Base-by-base conservation (phyloP, 2,113 vertebrate species). In the Sminthopsis crassicaudata region DNA sequence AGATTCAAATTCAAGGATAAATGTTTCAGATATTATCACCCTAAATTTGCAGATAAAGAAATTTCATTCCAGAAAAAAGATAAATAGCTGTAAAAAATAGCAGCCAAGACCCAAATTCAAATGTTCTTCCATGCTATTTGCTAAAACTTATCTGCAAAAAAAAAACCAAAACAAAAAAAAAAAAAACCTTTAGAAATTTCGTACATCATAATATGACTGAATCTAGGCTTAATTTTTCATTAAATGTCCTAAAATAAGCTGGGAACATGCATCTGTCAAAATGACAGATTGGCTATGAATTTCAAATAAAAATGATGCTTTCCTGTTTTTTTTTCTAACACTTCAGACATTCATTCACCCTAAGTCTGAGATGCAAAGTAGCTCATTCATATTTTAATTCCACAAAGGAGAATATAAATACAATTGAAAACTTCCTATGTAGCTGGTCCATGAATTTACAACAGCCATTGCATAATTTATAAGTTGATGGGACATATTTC, bases 211-310 rank as follows among this genome's bases (percentile, higher is more conserved):
- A 91, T 84, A 94, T 94, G 94, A 93, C 48, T 55, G 89, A 98
- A 94, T 12, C 93, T 94, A 60, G 55, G 88, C 93, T 96, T 97
- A 94, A 53, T 92, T 95, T 97, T 94, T 60, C 91, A 92, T 96
- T 95, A 46, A 96, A 95, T 94, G 90, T 93, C 94, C 97, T 97
- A 96, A 96, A 98, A 98, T 90, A 96, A 98, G 52, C 76, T 53
- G 12, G 92, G 60, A 92, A 91, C 95, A 96, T 92, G 50, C 94
- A 97, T 98, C 96, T 97, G 96, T 98, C 97, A 98, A 97, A 97
- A 95, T 97, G 96, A 97, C 95, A 94, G 91, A 95, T 95, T 92
- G 24, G 92, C 94, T 97, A 94, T 96, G 94, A 93, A 97, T 60
- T 98, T 93, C 97, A 95, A 98, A 97, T 98, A 94, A 94, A 96